phyloP scores from a whole-genome alignment of 1,140 invertebrate species.

The Bombus superbus region DNA sequence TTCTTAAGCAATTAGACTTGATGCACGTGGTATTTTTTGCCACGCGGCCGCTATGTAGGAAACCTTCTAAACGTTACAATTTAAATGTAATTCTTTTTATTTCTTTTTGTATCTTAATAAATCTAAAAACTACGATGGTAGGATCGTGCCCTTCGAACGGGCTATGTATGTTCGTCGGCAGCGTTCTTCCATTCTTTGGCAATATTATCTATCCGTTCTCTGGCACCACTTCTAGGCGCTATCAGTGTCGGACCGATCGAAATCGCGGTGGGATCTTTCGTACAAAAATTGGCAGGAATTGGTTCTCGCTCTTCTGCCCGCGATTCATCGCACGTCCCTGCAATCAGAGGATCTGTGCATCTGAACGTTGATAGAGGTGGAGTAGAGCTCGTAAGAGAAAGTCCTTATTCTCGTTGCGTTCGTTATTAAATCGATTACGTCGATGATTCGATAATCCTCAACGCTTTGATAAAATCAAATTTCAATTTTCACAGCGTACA shows the following conservation, averaged over 20 bases:
- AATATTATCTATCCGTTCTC: constrained; percentile 9
- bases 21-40: constrained; percentile 12
- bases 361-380: background rate
- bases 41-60: constrained; percentile 55
- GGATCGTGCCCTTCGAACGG: constrained; percentile 40
- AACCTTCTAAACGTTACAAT: constrained; percentile 63
- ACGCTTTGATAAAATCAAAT: background rate
- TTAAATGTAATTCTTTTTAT: constrained; percentile 36
- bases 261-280: constrained; percentile 38
- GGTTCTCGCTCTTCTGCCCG: constrained; percentile 1
- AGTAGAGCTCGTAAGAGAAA: background rate
- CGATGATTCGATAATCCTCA: background rate
- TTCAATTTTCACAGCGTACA: background rate
- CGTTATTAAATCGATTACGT: background rate
- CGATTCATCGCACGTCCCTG: constrained; percentile 10
- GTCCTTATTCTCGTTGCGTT: too few species aligned
- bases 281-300: constrained; percentile 52
- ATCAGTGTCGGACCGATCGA: constrained; percentile 6
- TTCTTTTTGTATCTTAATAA: constrained; percentile 17
- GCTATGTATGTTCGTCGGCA: constrained; percentile 8
- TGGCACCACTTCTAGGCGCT: constrained; percentile 17
- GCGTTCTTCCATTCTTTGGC: constrained; percentile 22
- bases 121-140: constrained; percentile 54
- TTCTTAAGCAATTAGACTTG: constrained; percentile 58
- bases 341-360: background rate